Conservation (phyloP, 1,140 invertebrate genomes). For the Epicauta chinensis region DNA sequence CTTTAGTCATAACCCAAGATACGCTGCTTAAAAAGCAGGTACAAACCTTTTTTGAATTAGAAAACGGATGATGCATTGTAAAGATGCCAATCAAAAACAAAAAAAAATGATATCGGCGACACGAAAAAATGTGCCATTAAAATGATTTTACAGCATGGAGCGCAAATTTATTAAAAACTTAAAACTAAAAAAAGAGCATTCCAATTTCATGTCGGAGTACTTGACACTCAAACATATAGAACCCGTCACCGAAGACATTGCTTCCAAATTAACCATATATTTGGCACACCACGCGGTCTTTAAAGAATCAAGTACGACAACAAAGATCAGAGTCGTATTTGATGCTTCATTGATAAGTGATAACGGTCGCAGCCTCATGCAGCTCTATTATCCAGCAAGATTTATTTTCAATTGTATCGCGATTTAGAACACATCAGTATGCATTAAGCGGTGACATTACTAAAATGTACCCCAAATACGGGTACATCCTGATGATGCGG, state of each 20-base stretch:
- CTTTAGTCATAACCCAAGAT: no score
- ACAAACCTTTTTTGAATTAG: no score
- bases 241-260: not conserved
- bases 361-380: slow-evolving; percentile 24
- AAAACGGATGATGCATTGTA: no score
- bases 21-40: no score
- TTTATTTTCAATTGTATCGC: not conserved
- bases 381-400: slow-evolving; percentile 18
- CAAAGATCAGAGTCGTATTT: slow-evolving; percentile 32
- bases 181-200: not conserved
- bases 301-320: not conserved
- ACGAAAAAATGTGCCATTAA: no score
- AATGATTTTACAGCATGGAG: no score
- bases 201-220: not conserved
- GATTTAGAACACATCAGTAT: slow-evolving; percentile 10
- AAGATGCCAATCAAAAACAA: no score
- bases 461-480: slow-evolving; percentile 14
- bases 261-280: not conserved
- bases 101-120: no score
- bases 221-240: not conserved
- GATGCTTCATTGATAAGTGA: slow-evolving; percentile 27
- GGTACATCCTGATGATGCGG: not conserved
- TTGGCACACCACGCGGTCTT: not conserved
- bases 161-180: not conserved
- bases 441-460: slow-evolving; percentile 20